Evolutionary conservation across 2,113 vertebrate genomes (phyloP), one percentile per base, ranked within the genome.

Genomic region (Leucosticte australis): DNA sequence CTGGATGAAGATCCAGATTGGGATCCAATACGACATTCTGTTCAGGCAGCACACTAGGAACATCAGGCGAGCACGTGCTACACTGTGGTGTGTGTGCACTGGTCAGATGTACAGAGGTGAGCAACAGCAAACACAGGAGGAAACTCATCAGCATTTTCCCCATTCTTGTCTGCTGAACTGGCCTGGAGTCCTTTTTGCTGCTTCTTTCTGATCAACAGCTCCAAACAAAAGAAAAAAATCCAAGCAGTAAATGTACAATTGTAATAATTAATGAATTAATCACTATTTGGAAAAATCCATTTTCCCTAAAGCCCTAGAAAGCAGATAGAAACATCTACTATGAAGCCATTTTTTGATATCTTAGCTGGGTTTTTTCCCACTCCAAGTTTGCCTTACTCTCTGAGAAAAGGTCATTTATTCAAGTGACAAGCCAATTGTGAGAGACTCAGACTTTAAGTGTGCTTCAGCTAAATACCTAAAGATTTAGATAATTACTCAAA

Each of bases 401-500:
- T 82, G 81, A 79, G 49, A 92, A 92, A 57, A 13, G 5, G 42
- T 14, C 39, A 73, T 82, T 89, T 93, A 56, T 88, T 88, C 37
- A 67, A 88, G 39, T 65, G 59, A 76, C 59, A 83, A 41, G 62
- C 3, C 27, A 91, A 70, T 23, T 67, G 39, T 69, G 74, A 94
- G 80, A 87, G 46, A 60, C 27, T 82, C 50, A 74, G 68, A 64
- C 41, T 65, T 62, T n/a, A 74, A 24, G 19, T 81, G 91, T 79
- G 17, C 31, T 79, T 91, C 77, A 56, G 35, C 47, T 85, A 90
- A 95, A 90, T 93, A 68, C 67, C 67, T 95, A 71, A 82, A 59
- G 63, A 93, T 95, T 91, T 93, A 95, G 44, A 84, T 77, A 90
- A 77, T 83, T 95, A 91, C 56, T 81, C 73, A 55, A 87, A 80